Evolutionary conservation across 2,888 invertebrate genomes (phyloP).

Genomic region (Galeopsomyia nigrocyanea): DNA sequence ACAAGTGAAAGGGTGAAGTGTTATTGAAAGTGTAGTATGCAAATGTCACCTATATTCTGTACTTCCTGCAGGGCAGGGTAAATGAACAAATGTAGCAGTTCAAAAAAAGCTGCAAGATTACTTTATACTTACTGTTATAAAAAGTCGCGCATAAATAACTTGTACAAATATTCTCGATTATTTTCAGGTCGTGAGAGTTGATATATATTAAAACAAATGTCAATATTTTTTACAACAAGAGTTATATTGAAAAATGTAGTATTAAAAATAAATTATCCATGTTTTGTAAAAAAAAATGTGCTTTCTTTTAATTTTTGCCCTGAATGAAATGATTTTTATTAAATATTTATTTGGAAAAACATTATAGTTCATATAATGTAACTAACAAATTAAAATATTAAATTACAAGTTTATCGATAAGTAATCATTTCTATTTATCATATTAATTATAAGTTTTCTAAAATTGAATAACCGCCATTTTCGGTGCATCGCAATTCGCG

Average conservation of each 20-base stretch:
- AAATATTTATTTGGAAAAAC: background rate
- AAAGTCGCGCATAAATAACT: constrained; percentile 46
- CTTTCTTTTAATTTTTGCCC: background rate
- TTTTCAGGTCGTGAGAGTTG: constrained; percentile 46
- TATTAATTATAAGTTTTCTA: too few relatives aligned
- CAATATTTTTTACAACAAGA: constrained; percentile 49
- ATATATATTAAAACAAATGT: constrained; percentile 43
- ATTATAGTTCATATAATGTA: background rate
- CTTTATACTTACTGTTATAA: constrained; percentile 48
- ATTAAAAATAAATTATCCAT: constrained; percentile 48
- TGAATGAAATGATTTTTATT: background rate
- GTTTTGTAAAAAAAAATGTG: constrained; percentile 44
- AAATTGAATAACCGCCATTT: too few relatives aligned
- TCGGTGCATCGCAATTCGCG: too few relatives aligned
- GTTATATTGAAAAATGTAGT: constrained; percentile 47
- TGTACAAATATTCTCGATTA: constrained; percentile 47
- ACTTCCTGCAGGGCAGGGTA: constrained; percentile 48
- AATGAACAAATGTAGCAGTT: constrained; percentile 46
- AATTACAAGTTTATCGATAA: background rate
- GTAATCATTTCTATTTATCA: too few relatives aligned
- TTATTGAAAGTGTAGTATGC: constrained; percentile 40
- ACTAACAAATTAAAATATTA: background rate
- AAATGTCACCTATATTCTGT: constrained; percentile 41
- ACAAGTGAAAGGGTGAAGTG: constrained; percentile 40
- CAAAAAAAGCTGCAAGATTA: constrained; percentile 45